These are phyloP conservation scores for Bradysia coprophila DNA, from an alignment of 1,140 invertebrate species.

Conservation along the genomic window DNA sequence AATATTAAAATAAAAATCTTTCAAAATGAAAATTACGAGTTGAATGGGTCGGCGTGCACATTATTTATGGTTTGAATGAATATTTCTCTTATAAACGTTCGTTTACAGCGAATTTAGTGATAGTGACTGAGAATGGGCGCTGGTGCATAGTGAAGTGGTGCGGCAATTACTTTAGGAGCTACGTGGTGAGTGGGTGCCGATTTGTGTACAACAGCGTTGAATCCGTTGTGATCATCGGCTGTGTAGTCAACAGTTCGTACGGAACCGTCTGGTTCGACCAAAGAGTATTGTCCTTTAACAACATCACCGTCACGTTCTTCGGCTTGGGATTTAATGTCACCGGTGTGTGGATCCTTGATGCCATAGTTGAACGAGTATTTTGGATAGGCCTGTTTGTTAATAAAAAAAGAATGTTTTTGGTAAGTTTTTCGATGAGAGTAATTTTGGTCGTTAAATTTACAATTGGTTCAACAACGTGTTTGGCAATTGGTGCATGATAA, in stretches of 20 bases:
- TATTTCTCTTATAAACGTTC: too few relatives aligned
- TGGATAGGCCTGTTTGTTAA: slow-evolving; percentile 23
- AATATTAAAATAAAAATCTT: too few relatives aligned
- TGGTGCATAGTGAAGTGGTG: slow-evolving; percentile 14
- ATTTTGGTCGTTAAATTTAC: too few relatives aligned
- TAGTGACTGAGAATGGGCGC: slow-evolving; percentile 17
- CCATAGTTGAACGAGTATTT: slow-evolving; percentile 34
- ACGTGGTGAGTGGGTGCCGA: slow-evolving; percentile 21
- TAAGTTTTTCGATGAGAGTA: not conserved
- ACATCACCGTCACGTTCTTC: slow-evolving; percentile 37
- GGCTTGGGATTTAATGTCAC: slow-evolving; percentile 41
- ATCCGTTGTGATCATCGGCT: slow-evolving; percentile 45
- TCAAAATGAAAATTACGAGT: too few relatives aligned
- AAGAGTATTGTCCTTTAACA: slow-evolving; percentile 37
- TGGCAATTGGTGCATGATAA: slow-evolving; percentile 13
- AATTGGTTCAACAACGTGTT: slow-evolving; percentile 22
- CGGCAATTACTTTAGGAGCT: slow-evolving; percentile 4
- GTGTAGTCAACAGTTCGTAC: slow-evolving; percentile 44
- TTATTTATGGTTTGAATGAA: too few relatives aligned
- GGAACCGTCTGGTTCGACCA: slow-evolving; percentile 35
- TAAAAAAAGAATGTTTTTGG: slow-evolving; percentile 3
- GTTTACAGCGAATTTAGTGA: too few relatives aligned
- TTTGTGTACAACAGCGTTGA: slow-evolving; percentile 29
- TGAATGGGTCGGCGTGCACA: too few relatives aligned
- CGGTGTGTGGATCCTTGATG: slow-evolving; percentile 32